These are phyloP conservation scores for Strigamia transsilvanica DNA, from an alignment of 2,888 invertebrate genomes.

Conservation along the genomic window DNA sequence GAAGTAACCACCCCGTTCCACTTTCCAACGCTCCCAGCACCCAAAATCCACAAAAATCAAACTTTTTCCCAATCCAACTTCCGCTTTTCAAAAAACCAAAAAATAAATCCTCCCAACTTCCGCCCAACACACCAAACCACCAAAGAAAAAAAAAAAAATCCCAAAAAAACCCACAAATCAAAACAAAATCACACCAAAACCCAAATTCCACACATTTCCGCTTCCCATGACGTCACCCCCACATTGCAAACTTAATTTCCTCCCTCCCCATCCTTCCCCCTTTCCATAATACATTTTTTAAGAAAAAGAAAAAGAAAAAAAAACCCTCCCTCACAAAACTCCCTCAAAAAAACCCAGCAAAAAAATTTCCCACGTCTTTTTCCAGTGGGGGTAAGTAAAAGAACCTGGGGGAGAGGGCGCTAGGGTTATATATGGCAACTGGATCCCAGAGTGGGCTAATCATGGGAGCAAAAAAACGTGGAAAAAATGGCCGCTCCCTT, in stretches of 20 bases:
- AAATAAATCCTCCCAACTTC: neutral
- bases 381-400: neutral
- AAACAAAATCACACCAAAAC: neutral
- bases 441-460: constrained; percentile 37
- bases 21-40: too few relatives aligned
- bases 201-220: neutral
- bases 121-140: neutral
- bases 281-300: too few relatives aligned
- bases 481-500: constrained; percentile 41
- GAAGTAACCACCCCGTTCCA: neutral
- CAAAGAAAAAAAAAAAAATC: neutral
- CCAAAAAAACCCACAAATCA: neutral
- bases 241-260: neutral
- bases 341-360: constrained; percentile 5
- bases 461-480: neutral
- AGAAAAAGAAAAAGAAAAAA: too few relatives aligned
- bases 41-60: too few relatives aligned
- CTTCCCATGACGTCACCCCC: neutral
- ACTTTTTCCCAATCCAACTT: too few relatives aligned
- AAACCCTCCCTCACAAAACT: neutral
- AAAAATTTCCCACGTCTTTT: constrained; percentile 42
- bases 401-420: constrained; percentile 28
- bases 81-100: too few relatives aligned
- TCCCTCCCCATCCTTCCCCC: too few relatives aligned
- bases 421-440: constrained; percentile 44